Base-by-base conservation (phyloP, 30 jellyfish, hydroid and myxozoan species). In the Clytia hemisphaerica region DNA sequence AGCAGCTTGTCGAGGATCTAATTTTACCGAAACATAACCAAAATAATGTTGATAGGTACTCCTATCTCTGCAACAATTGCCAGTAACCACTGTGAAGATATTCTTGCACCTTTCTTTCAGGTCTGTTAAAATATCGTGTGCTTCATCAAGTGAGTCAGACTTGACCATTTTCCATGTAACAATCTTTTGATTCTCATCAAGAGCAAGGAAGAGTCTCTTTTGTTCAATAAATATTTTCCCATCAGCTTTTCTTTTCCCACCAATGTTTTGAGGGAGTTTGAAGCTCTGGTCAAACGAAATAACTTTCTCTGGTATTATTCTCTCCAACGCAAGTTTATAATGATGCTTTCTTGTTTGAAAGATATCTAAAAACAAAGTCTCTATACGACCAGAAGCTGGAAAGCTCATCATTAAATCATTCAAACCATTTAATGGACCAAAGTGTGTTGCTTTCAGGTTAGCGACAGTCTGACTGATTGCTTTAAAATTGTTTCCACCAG, bases 241-340 rank as follows among this genome's bases (percentile, higher is more conserved):
- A 32, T 49, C 63, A 49, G 32, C 19, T 32, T 49, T 32, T 6
- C 63, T 28, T n/a, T n/a, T 21, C 10, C 22, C n/a, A 14, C 72
- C 72, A 28, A 58, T 50, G 33, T 33, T 58, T 28, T 58, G 30
- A 32, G 50, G 30, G 7, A 58, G 50, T 10, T 32, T 27, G 54
- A 58, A 58, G 22, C 50, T 58, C 24, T 58, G 72, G 33, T 58
- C 54, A 16, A 50, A 25, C 1, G 72, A 27, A 9, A 58, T 58
- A 33, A 28, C 22, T 22, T 16, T 28, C 10, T 33, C 49, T 28
- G 72, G 50, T 6, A 58, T 27, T 28, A 16, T 28, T 28, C 55
- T 28, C 22, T 7, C 22, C 72, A 58, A 28, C 2, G 27, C 54
- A 9, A 9, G 24, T 29, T 21, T 27, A 27, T 58, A 58, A 58